phyloP scores from a whole-genome alignment of 2,113 vertebrate genomes.

The Tupaia chinensis region DNA sequence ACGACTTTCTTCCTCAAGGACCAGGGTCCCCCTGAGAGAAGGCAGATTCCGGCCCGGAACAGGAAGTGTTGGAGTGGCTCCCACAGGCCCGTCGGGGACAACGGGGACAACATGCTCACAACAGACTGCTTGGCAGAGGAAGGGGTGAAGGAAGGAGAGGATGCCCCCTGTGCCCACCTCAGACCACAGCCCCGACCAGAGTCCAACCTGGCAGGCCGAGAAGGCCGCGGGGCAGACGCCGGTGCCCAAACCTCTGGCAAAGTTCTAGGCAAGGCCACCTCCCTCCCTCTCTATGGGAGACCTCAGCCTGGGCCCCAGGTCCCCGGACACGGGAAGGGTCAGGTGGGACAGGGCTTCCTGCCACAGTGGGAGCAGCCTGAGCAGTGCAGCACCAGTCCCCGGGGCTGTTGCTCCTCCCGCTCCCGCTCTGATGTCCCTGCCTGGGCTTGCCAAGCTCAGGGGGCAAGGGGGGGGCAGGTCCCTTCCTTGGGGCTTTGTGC shows the following conservation, averaged over 20 bases:
- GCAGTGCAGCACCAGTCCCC: no score
- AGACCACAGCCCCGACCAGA: no score
- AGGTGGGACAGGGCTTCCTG: neutral
- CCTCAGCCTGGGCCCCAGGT: neutral
- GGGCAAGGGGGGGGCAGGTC: no score
- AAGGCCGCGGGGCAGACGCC: neutral
- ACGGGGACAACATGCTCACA: no score
- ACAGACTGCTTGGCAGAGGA: no score
- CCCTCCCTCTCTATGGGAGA: neutral
- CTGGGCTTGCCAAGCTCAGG: no score
- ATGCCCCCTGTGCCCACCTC: no score
- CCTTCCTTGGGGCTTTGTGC: no score
- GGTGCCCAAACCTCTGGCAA: neutral
- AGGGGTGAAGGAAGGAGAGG: no score
- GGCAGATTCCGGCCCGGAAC: neutral
- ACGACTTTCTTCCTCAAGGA: neutral
- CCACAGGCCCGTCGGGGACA: no score
- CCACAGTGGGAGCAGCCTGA: no score
- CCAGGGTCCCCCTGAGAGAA: accelerated
- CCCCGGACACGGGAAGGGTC: accelerated
- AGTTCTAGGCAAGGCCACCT: neutral
- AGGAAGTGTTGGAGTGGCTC: neutral
- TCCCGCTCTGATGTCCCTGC: neutral
- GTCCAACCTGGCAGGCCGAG: no score
- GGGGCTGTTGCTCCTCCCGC: neutral